A percentile compares a stretch with the other conserved stretches of the same genome.
Evolutionary conservation across 2,113 vertebrate species (phyloP).

Genomic region (Pleuronectes platessa): DNA sequence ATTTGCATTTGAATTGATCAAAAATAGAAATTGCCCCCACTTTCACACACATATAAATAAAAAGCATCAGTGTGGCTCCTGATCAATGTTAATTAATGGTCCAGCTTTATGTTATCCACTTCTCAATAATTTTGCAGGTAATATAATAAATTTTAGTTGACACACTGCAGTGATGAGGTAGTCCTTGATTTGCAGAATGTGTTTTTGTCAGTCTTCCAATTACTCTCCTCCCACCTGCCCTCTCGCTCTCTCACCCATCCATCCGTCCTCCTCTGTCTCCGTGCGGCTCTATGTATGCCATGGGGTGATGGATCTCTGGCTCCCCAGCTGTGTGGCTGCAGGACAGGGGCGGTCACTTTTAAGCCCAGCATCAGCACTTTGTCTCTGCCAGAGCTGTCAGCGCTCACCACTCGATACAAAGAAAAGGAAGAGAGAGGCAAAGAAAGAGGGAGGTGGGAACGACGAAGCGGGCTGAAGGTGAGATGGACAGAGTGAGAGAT

Average conservation of each 20-base stretch:
- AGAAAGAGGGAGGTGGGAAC: constrained; percentile 61
- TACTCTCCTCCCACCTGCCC: constrained; percentile 33
- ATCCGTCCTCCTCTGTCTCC: constrained; percentile 13
- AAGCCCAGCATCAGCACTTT: constrained; percentile 79
- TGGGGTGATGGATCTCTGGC: constrained; percentile 78
- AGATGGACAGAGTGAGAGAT: constrained; percentile 76
- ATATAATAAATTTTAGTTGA: constrained; percentile 17
- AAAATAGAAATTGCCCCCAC: background rate
- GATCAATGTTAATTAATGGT: constrained; percentile 19
- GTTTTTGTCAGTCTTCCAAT: constrained; percentile 48
- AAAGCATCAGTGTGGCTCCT: background rate
- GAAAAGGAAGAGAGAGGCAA: constrained; percentile 58
- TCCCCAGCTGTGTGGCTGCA: constrained; percentile 76
- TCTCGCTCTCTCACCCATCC: constrained; percentile 18
- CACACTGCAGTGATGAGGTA: background rate
- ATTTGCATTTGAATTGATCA: constrained; percentile 16
- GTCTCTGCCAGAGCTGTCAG: constrained; percentile 83
- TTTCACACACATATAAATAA: constrained; percentile 16
- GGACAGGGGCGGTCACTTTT: constrained; percentile 82
- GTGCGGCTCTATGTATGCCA: constrained; percentile 46
- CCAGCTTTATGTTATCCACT: background rate
- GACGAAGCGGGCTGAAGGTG: constrained; percentile 50
- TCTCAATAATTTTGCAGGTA: background rate
- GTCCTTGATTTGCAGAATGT: constrained; percentile 48
- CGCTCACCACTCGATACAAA: constrained; percentile 56